phyloP scores from a whole-genome alignment of 2,113 vertebrate species.

The Accipiter cooperii region DNA sequence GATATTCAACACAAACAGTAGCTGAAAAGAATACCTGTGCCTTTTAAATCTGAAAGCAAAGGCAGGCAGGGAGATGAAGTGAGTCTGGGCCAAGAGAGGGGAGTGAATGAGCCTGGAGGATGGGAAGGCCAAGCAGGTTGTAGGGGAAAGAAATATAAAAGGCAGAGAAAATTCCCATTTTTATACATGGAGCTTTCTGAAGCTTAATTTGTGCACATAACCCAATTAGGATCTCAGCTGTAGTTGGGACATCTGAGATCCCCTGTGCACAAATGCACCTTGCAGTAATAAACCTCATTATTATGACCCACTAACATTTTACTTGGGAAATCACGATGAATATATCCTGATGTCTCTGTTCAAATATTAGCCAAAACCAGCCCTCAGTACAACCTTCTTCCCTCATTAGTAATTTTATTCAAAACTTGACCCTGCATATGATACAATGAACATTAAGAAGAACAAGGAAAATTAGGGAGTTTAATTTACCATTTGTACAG shows the following conservation, averaged over 20 bases:
- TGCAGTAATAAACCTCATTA: neutral
- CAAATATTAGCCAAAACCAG: neutral
- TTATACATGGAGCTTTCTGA: neutral
- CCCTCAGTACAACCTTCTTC: neutral
- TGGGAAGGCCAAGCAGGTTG: neutral
- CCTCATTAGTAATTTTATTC: neutral
- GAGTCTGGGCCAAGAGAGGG: neutral
- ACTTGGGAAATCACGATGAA: neutral
- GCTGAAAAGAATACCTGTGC: neutral
- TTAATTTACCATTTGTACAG: neutral
- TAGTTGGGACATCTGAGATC: neutral
- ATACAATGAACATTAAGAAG: neutral
- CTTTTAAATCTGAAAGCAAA: neutral
- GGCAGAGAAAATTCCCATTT: neutral
- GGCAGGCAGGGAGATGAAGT: neutral
- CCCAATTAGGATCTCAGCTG: neutral
- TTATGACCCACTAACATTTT: neutral
- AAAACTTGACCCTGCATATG: neutral
- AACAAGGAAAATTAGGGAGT: neutral
- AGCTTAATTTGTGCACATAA: neutral
- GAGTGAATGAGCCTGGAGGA: neutral
- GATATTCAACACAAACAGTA: neutral
- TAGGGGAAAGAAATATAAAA: neutral
- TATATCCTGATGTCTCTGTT: neutral
- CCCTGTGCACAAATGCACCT: neutral